A percentile compares a stretch with the other conserved stretches of the same genome.
These are phyloP conservation scores for Caenorhabditis sp. DNA, from an alignment of 2,888 invertebrate genomes.

Conservation along the genomic window DNA sequence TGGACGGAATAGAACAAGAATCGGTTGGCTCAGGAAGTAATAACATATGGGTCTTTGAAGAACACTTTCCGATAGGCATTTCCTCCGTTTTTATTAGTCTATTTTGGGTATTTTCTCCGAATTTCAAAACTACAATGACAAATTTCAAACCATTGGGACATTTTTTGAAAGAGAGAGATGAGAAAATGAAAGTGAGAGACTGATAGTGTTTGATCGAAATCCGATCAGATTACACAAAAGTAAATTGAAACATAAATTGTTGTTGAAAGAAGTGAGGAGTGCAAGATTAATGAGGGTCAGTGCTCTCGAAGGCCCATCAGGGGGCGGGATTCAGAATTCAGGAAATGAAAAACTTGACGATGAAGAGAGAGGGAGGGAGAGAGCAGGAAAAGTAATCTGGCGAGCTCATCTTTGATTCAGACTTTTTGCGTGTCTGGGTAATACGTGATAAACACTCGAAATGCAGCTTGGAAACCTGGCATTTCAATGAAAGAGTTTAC, in stretches of 20 bases:
- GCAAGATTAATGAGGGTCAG: slow-evolving; percentile 38
- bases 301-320: slow-evolving; percentile 13
- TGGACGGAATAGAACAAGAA: background rate
- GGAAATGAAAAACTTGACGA: background rate
- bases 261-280: slow-evolving; percentile 43
- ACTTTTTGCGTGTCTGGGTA: slow-evolving; percentile 2
- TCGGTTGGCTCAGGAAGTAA: slow-evolving; percentile 20
- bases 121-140: background rate
- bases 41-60: slow-evolving; percentile 28
- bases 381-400: background rate
- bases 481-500: background rate
- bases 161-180: background rate
- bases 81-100: slow-evolving; percentile 8
- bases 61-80: slow-evolving; percentile 17
- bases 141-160: background rate
- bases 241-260: slow-evolving; percentile 42
- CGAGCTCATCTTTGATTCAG: slow-evolving; percentile 1
- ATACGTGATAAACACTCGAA: slow-evolving; percentile 7
- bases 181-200: background rate
- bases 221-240: slow-evolving; percentile 8
- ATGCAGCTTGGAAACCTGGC: slow-evolving; percentile 1
- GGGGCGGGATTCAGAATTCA: background rate
- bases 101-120: slow-evolving; percentile 20
- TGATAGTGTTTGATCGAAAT: background rate
- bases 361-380: background rate